phyloP scores from a whole-genome alignment of 1,140 invertebrate species.

The Achatina immaculata region DNA sequence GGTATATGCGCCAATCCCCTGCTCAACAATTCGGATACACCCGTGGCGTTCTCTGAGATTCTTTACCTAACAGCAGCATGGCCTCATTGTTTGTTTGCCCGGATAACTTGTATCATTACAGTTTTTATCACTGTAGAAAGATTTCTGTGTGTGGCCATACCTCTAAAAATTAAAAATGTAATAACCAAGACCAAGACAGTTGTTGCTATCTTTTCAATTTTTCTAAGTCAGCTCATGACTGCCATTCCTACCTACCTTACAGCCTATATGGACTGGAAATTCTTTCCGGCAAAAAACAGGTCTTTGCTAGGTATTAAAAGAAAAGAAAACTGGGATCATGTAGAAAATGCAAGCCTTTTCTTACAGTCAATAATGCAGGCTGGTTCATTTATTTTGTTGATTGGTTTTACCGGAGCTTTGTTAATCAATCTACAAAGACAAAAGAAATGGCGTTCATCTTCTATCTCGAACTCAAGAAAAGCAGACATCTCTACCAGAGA shows the following conservation, averaged over 20 bases:
- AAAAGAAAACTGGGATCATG: background rate
- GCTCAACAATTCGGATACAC: background rate
- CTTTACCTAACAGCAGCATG: background rate
- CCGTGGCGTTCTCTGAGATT: background rate
- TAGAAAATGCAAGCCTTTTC: background rate
- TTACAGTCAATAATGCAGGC: background rate
- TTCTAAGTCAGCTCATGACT: background rate
- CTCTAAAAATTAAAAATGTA: no score
- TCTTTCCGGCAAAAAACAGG: background rate
- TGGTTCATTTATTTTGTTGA: background rate
- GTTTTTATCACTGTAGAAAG: conserved; percentile 17
- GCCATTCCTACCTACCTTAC: background rate
- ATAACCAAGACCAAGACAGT: no score
- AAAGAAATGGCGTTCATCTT: background rate
- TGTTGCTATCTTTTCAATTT: no score
- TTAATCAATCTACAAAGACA: background rate
- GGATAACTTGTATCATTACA: conserved; percentile 2
- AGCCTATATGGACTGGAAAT: background rate
- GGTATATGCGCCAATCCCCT: background rate
- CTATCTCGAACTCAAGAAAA: background rate
- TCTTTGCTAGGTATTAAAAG: background rate
- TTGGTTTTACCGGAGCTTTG: background rate
- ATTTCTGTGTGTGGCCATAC: no score
- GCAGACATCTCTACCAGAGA: background rate
- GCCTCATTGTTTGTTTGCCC: background rate